Conservation (phyloP, 2,888 invertebrate genomes). For the Parnassius orleans region DNA sequence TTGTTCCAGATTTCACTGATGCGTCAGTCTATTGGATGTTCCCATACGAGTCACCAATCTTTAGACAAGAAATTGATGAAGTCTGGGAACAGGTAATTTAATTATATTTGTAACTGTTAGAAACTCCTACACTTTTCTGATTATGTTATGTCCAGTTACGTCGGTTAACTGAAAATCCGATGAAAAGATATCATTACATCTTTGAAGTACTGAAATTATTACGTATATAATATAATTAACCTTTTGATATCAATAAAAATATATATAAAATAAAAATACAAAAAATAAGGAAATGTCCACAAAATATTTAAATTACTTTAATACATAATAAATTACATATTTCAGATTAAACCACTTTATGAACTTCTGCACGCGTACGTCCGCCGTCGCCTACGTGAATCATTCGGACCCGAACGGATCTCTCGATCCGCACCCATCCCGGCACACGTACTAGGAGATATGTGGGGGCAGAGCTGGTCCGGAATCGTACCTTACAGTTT, state of each 20-base stretch:
- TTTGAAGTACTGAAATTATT: no score
- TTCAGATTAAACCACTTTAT: conserved; percentile 89
- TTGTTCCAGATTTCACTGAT: conserved; percentile 88
- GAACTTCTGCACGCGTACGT: conserved; percentile 94
- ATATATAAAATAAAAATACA: no score
- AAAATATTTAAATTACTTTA: no score
- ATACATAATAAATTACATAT: conserved; percentile 12
- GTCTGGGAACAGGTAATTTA: conserved; percentile 86
- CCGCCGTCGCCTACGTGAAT: conserved; percentile 88
- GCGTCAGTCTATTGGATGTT: conserved; percentile 95
- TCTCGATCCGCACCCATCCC: conserved; percentile 91
- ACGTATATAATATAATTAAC: no score
- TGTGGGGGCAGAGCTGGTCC: conserved; percentile 94
- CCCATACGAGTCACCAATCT: conserved; percentile 89
- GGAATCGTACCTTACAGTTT: conserved; percentile 90
- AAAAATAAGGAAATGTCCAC: no score
- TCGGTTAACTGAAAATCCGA: no score
- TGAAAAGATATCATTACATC: no score
- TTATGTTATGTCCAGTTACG: no score
- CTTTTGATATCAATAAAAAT: no score
- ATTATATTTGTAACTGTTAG: background rate
- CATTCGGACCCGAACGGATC: conserved; percentile 91
- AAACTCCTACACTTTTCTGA: no score
- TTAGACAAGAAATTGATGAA: conserved; percentile 89
- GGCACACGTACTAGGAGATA: conserved; percentile 92